Evolutionary conservation across 2,888 invertebrate species (phyloP), one percentile per base, ranked within the genome.

Genomic region (Xylocampa areola): DNA sequence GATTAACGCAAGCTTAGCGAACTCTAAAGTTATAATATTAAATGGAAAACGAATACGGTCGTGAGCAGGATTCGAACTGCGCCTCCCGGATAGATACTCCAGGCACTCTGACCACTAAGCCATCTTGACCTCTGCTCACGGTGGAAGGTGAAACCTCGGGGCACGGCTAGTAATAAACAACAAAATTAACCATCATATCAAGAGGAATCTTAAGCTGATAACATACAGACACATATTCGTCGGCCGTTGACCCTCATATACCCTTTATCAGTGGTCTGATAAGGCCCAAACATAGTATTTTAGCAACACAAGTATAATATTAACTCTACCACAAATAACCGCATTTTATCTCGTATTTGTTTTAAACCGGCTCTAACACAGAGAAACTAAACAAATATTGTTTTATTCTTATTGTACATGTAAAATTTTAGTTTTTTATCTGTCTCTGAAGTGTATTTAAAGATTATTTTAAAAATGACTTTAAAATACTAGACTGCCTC

Each of bases 291-390:
- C 30, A 23, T 25, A 63, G 51, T 45, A 63, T 67, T 13, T 11
- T 67, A 63, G 54, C 35, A 25, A 21, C 44, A 13, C 11, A 48
- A 40, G 41, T 61, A 47, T n/a, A n/a, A 41, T n/a, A n/a, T 40
- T 68, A 35, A 52, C 35, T 45, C 40, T 19, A 44, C n/a, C 0
- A 33, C 61, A 67, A 50, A 50, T 36, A 63, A 4, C 1, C 19
- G 19, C 36, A 60, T 60, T 45, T 60, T 60, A 45, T 65, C 66
- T 40, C n/a, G n/a, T 59, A 48, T 62, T 68, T 66, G 41, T 36
- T 45, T 44, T 49, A 11, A 41, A 16, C 30, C 32, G 11, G 3
- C 30, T 2, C 1, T 1, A 19, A 39, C 25, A 62, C 8, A 11
- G 2, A 41, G 8, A n/a, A 25, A 19, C 23, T 25, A 5, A 2